Percentiles rank a stretch among this genome's conserved stretches.
These are phyloP conservation scores for Aleiodes alternator DNA, from an alignment of 2,888 invertebrate genomes.

Conservation along the genomic window DNA sequence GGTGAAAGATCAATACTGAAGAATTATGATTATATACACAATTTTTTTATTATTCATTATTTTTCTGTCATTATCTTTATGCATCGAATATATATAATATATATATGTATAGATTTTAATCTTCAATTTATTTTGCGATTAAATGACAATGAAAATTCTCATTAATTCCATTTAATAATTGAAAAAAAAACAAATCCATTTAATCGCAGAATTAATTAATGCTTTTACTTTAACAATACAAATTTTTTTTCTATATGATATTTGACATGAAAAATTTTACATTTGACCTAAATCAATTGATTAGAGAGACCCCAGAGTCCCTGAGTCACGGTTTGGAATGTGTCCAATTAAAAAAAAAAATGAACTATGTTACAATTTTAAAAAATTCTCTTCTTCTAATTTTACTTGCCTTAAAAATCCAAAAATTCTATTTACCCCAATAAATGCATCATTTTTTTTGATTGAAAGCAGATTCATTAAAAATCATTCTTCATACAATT, in stretches of 20 bases:
- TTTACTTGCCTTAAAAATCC: no score
- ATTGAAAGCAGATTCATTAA: no score
- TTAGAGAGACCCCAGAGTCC: slow-evolving; percentile 18
- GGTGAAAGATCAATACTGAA: no score
- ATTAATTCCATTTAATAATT: neutral
- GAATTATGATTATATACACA: no score
- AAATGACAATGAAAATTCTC: no score
- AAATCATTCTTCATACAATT: no score
- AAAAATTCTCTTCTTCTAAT: neutral
- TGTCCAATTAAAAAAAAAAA: slow-evolving; percentile 14
- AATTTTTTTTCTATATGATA: neutral
- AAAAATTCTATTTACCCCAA: no score
- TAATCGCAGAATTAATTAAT: slow-evolving; percentile 13
- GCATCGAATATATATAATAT: slow-evolving; percentile 1
- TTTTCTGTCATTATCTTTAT: neutral
- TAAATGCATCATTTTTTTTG: no score
- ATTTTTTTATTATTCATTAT: slow-evolving; percentile 10
- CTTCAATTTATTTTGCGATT: no score
- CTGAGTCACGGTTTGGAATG: slow-evolving; percentile 33
- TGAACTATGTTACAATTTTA: neutral
- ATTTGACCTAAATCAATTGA: neutral
- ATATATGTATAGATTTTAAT: no score
- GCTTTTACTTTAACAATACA: slow-evolving; percentile 11
- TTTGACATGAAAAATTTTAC: slow-evolving; percentile 4
- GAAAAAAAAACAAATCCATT: no score